phyloP scores from a whole-genome alignment of 2,797 vertebrate species.

The Rhabdomys pumilio region DNA sequence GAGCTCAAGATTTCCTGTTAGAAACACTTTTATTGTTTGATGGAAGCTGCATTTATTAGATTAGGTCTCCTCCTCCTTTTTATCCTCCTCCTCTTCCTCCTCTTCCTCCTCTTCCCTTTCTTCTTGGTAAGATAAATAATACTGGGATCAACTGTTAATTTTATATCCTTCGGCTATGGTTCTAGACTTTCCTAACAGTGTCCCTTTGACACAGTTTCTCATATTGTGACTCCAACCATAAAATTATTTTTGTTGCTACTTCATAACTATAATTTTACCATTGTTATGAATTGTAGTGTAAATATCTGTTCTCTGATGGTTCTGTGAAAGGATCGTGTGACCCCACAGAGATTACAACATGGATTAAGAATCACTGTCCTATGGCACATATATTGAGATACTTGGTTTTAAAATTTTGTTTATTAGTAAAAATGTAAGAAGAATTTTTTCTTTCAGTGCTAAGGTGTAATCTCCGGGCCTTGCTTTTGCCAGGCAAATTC shows the following conservation, averaged over 20 bases:
- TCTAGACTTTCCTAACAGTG: background rate
- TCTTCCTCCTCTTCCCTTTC: background rate
- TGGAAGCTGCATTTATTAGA: constrained; percentile 47
- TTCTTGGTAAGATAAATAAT: background rate
- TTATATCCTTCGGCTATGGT: background rate
- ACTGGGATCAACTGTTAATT: background rate
- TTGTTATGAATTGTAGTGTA: background rate
- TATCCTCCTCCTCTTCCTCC: background rate
- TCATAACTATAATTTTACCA: background rate
- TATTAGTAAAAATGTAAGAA: constrained; percentile 38
- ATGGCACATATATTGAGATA: constrained; percentile 22
- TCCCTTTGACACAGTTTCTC: background rate
- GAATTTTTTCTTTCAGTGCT: constrained; percentile 7
- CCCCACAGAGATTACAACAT: background rate
- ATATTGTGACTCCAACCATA: background rate
- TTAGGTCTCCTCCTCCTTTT: background rate
- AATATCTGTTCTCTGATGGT: background rate
- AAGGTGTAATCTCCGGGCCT: too few relatives aligned
- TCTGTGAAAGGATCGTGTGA: background rate
- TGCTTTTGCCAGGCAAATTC: background rate
- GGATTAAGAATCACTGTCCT: background rate
- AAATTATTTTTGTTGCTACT: background rate
- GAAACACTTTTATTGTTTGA: constrained; percentile 48
- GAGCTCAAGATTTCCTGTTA: constrained; percentile 52
- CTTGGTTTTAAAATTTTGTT: constrained; percentile 37